phyloP scores from a whole-genome alignment of 2,888 invertebrate species.

The Tenthredo notha region DNA sequence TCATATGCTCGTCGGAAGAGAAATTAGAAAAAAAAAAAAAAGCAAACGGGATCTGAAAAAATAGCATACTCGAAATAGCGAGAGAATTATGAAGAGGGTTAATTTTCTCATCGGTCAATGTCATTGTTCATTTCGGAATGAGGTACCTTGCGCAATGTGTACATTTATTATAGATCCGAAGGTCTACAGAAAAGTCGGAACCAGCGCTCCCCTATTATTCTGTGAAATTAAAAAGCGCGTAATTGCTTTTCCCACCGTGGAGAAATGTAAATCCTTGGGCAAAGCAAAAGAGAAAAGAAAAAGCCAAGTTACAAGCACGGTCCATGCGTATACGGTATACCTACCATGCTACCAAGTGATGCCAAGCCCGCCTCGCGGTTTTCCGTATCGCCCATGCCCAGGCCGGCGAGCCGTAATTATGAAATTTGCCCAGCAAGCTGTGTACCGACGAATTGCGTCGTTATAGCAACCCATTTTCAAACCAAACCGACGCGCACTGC shows the following conservation, averaged over 20 bases:
- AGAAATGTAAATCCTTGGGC: constrained; percentile 39
- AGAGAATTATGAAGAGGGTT: neutral
- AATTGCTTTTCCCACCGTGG: constrained; percentile 42
- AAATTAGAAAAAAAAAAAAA: neutral
- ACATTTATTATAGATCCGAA: constrained; percentile 21
- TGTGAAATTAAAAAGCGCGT: constrained; percentile 48
- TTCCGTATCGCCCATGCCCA: constrained; percentile 13
- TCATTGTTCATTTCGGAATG: neutral
- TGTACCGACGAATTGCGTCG: constrained; percentile 30
- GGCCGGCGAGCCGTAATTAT: constrained; percentile 27
- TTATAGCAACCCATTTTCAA: constrained; percentile 35
- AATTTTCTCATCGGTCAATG: neutral
- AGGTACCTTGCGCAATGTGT: neutral
- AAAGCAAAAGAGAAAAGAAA: neutral
- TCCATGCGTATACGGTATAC: neutral
- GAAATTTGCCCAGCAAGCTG: constrained; percentile 39
- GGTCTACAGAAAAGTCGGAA: neutral
- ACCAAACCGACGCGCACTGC: constrained; percentile 8
- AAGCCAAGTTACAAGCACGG: neutral
- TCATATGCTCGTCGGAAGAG: neutral
- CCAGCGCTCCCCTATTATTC: neutral
- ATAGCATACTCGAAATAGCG: neutral
- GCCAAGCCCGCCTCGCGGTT: neutral
- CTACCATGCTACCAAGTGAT: constrained; percentile 28
- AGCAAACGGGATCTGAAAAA: neutral